Percentiles rank a stretch among this genome's conserved stretches.
phyloP scores from a whole-genome alignment of 2,888 invertebrate species.

The Drosophila parthenogenetica region DNA sequence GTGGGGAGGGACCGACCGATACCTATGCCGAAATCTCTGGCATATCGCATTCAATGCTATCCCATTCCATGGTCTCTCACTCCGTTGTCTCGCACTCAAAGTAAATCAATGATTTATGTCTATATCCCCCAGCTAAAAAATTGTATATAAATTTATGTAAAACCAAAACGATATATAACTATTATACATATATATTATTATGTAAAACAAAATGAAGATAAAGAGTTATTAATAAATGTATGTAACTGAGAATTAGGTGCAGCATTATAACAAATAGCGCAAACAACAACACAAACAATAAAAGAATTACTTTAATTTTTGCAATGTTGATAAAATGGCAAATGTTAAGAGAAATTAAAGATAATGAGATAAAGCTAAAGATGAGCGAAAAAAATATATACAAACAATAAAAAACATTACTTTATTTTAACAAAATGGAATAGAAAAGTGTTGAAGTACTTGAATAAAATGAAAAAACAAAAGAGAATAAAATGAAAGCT shows the following conservation, averaged over 20 bases:
- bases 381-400: conserved; percentile 36
- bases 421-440: conserved; percentile 67
- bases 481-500: conserved; percentile 12
- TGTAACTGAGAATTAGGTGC: conserved; percentile 68
- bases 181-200: conserved; percentile 34
- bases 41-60: conserved; percentile 84
- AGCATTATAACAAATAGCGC: conserved; percentile 62
- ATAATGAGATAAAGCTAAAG: conserved; percentile 23
- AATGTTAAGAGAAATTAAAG: conserved; percentile 27
- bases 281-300: conserved; percentile 64
- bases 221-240: conserved; percentile 39
- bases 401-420: conserved; percentile 75
- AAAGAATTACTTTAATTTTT: conserved; percentile 77
- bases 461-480: conserved; percentile 13
- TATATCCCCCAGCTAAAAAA: background rate
- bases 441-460: conserved; percentile 37
- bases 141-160: conserved; percentile 31
- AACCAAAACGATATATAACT: conserved; percentile 20
- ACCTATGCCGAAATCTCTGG: conserved; percentile 85
- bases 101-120: conserved; percentile 32
- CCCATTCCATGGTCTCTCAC: conserved; percentile 83
- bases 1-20: conserved; percentile 92
- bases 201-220: no score
- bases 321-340: conserved; percentile 40
- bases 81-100: conserved; percentile 81